Evolutionary conservation across 2,113 vertebrate genomes (phyloP), one percentile per base, ranked within the genome.

Genomic region (Scomber scombrus): DNA sequence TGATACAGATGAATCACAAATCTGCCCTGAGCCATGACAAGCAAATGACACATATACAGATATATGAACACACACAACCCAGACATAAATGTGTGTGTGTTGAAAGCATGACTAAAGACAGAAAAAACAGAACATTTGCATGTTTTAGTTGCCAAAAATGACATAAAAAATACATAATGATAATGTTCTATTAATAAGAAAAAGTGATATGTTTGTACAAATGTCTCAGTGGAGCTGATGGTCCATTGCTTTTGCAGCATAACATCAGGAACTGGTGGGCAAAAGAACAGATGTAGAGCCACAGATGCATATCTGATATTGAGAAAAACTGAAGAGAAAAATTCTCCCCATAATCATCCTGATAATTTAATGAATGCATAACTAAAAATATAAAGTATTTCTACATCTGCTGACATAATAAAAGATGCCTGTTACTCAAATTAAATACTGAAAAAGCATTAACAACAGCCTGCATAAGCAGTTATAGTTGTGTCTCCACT

Each of bases 121-220:
- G 16, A 49, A 66, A 7, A 34, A n/a, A 82, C 73, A 64, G 0
- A 63, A 26, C 69, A 71, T 51, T 1, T 29, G 21, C 65, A 40
- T 11, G 23, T 63, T 19, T 18, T 21, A 75, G 43, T 60, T 70
- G 85, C 68, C 52, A 78, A 71, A 61, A 80, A 85, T 50, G 2
- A 81, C 67, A 72, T 47, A 72, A 62, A 60, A 70, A 73, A 64
- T 71, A 71, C 3, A 3, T 56, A 75, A 72, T 40, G 75, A 81
- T 76, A 70, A 81, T 46, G 58, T 80, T 75, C 66, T 85, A 88
- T 89, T 86, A 90, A 84, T 84, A 88, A 79, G 68, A 65, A 71
- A 19, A 75, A 85, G 78, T 78, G 80, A 91, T 81, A 78, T 12
- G 87, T 89, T 82, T 84, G 72, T 66, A 89, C 71, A 86, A 75